Conservation (phyloP, 2,113 vertebrate species). For the Onychostruthus taczanowskii region DNA sequence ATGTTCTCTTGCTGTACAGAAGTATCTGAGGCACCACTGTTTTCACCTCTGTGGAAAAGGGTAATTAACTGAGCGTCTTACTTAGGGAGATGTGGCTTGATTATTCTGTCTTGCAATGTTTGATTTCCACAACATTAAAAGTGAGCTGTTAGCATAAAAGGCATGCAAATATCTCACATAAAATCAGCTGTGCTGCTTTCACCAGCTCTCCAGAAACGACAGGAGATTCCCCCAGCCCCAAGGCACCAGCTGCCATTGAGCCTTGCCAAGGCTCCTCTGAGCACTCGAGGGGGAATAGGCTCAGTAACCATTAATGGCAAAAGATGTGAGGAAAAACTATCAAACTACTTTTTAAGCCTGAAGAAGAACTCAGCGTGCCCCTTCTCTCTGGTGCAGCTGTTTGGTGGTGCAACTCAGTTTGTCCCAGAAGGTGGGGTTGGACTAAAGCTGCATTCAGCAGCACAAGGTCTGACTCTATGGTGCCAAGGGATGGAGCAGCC, state of each 20-base stretch:
- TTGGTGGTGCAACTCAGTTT: background rate
- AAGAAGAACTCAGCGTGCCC: background rate
- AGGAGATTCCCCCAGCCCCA: background rate
- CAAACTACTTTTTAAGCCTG: background rate
- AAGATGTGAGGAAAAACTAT: background rate
- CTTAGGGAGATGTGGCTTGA: background rate
- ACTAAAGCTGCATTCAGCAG: fast-evolving
- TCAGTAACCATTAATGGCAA: background rate
- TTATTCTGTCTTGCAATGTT: background rate
- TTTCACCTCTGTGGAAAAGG: background rate
- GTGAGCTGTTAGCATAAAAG: background rate
- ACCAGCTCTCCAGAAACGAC: background rate
- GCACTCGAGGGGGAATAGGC: background rate
- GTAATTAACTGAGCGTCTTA: background rate
- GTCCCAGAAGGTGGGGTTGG: too few relatives aligned
- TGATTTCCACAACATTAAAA: background rate
- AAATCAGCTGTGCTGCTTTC: constrained; percentile 1
- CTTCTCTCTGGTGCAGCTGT: fast-evolving
- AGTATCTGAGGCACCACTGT: background rate
- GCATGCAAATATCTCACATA: background rate
- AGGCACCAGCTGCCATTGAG: background rate
- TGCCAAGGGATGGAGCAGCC: fast-evolving
- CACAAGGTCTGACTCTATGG: fast-evolving
- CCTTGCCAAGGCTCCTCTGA: background rate
- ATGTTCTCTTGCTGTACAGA: background rate